phyloP scores from a whole-genome alignment of 2,888 invertebrate species.

The Eumerus sabulonum region DNA sequence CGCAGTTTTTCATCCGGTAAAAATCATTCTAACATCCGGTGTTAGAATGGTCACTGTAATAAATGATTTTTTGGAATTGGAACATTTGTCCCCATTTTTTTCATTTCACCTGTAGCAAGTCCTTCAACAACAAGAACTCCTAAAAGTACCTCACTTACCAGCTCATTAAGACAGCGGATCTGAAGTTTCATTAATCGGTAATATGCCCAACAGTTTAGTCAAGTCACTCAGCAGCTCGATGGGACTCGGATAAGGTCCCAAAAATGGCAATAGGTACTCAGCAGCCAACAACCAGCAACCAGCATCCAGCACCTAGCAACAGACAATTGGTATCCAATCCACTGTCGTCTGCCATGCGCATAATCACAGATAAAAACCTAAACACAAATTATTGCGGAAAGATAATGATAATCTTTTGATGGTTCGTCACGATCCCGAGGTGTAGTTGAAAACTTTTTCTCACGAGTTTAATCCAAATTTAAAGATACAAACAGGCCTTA shows the following conservation, averaged over 20 bases:
- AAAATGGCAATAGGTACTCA: constrained; percentile 2
- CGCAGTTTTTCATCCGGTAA: too few relatives aligned
- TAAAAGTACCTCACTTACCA: too few relatives aligned
- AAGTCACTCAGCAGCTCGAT: constrained; percentile 59
- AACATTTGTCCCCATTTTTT: too few relatives aligned
- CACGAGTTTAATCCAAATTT: constrained; percentile 70
- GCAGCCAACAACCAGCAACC: too few relatives aligned
- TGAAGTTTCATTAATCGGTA: constrained; percentile 3
- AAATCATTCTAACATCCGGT: too few relatives aligned
- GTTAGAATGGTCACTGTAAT: too few relatives aligned
- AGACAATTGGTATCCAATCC: too few relatives aligned
- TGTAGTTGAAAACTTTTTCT: constrained; percentile 70
- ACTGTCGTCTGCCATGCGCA: constrained; percentile 48
- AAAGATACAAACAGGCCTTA: constrained; percentile 32
- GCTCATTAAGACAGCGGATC: too few relatives aligned
- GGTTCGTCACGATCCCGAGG: constrained; percentile 78
- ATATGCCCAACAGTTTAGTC: constrained; percentile 41
- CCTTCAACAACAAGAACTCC: too few relatives aligned
- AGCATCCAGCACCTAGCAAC: too few relatives aligned
- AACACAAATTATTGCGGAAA: constrained; percentile 78
- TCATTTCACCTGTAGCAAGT: too few relatives aligned
- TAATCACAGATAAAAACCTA: constrained; percentile 66
- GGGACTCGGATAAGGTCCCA: constrained; percentile 58
- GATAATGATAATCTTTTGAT: constrained; percentile 79
- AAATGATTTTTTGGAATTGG: too few relatives aligned